Evolutionary conservation across 2,113 vertebrate species (phyloP).

Genomic region (Helogale parvula): DNA sequence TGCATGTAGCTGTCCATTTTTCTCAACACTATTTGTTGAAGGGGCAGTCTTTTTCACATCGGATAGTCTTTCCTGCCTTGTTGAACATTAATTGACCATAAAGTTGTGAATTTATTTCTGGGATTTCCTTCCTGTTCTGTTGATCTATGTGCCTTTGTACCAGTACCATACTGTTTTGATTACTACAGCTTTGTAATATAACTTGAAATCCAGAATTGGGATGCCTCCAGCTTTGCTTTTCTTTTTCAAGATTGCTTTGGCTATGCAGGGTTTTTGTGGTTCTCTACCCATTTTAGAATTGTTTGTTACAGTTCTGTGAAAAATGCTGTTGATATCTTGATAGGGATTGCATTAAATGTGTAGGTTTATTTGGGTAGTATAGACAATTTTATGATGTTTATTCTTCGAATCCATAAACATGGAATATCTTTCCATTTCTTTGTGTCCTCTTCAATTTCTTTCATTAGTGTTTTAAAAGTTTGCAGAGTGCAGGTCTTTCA

Average conservation of each 20-base stretch:
- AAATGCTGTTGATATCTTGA: not conserved
- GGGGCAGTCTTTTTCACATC: not conserved
- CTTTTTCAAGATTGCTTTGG: not conserved
- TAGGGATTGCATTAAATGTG: not conserved
- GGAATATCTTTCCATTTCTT: not conserved
- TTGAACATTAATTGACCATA: not conserved
- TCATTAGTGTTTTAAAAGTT: not conserved
- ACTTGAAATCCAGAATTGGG: not conserved
- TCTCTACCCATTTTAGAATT: not conserved
- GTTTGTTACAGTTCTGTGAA: not conserved
- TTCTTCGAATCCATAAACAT: not conserved
- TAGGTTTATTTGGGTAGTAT: not conserved
- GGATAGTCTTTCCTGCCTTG: not conserved
- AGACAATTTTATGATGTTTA: not conserved
- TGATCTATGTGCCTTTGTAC: not conserved
- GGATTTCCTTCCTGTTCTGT: not conserved
- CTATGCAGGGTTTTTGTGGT: not conserved
- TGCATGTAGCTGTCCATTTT: not conserved
- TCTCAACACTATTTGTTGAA: not conserved
- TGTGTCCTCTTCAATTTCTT: not conserved
- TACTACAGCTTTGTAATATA: not conserved
- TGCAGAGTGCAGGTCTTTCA: not conserved
- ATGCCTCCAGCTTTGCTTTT: not conserved
- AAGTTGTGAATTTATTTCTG: not conserved
- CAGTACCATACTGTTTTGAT: not conserved